These are phyloP conservation scores for Lithophane ornitopus DNA, from an alignment of 2,888 invertebrate genomes.

Conservation along the genomic window DNA sequence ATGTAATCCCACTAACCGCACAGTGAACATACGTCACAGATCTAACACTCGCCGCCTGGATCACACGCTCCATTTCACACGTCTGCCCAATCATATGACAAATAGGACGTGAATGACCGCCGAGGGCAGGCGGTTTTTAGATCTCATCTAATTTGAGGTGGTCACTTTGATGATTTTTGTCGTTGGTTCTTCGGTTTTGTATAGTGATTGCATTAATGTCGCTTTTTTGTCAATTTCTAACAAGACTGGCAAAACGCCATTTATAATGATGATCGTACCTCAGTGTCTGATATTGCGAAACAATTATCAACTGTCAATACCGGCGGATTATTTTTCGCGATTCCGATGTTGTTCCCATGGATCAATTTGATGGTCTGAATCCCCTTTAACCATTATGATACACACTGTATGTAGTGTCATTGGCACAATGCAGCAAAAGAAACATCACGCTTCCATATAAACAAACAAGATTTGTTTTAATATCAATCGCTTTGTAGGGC, in stretches of 20 bases:
- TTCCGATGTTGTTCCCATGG: no score
- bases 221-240: neutral
- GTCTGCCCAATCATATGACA: constrained; percentile 62
- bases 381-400: no score
- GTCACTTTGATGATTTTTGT: constrained; percentile 26
- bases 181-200: neutral
- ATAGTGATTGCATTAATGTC: no score
- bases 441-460: neutral
- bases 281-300: neutral
- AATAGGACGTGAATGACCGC: constrained; percentile 48
- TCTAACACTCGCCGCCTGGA: constrained; percentile 15
- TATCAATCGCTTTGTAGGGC: no score
- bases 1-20: constrained; percentile 12
- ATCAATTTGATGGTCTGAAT: no score
- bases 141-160: constrained; percentile 35
- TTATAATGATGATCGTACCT: neutral
- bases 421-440: neutral
- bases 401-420: neutral
- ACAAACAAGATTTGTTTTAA: neutral
- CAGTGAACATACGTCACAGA: constrained; percentile 32
- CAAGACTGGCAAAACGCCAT: neutral
- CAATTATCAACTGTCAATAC: neutral
- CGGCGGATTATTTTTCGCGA: no score
- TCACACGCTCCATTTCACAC: constrained; percentile 59
- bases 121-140: constrained; percentile 36